Evolutionary conservation across 1,140 invertebrate species (phyloP), one percentile per base, ranked within the genome.

Genomic region (Homalodisca vitripennis): DNA sequence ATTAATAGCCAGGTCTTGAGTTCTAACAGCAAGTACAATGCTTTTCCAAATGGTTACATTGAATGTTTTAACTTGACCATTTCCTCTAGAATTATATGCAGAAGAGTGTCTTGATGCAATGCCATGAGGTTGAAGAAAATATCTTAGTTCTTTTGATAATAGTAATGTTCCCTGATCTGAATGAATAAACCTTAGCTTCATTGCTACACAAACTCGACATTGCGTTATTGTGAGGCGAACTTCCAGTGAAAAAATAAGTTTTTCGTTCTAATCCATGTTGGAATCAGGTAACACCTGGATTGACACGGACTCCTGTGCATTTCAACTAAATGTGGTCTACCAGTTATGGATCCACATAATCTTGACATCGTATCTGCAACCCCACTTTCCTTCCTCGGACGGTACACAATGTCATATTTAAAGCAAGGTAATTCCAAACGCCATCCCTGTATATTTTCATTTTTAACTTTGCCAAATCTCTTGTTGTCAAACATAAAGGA

Each of bases 61-160:
- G 20, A 46, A 66, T 48, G 13, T 46, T 27, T 66, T 46, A 13
- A 66, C 47, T 48, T 66, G 65, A 13, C 65, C 65, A 66, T 66
- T 66, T 48, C 65, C 65, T 22, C 17, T 6, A 48, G 65, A 46
- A 47, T 66, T 66, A 27, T 66, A 66, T 2, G 65, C n/a, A 47
- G 65, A 46, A 22, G 65, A 46, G n/a, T n/a, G n/a, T n/a, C n/a
- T n/a, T n/a, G n/a, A n/a, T n/a, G n/a, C n/a, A n/a, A n/a, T n/a
- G n/a, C n/a, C n/a, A n/a, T n/a, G n/a, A n/a, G n/a, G n/a, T n/a
- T n/a, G n/a, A n/a, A n/a, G n/a, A n/a, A n/a, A n/a, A 14, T 2
- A 27, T 20, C 51, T 46, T 17, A 46, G 10, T 3, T 13, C 29
- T 26, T n/a, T 2, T 24, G 3, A 29, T 47, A 27, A 10, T n/a